Evolutionary conservation across 2,113 vertebrate species (phyloP).

Genomic region (Nothobranchius furzeri): DNA sequence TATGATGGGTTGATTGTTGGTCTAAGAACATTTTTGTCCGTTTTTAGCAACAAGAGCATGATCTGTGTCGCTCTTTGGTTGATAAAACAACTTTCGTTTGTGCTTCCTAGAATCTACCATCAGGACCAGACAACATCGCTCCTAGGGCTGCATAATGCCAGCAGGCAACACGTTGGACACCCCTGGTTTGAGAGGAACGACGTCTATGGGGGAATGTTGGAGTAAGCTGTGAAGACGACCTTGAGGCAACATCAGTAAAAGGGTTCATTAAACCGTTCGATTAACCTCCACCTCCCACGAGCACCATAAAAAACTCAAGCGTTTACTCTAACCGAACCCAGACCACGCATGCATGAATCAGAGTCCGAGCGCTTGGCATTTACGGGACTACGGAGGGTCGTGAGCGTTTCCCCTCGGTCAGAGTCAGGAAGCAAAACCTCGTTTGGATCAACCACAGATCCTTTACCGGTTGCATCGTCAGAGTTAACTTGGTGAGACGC

Average conservation of each 20-base stretch:
- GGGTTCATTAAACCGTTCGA: constrained; percentile 69
- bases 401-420: background rate
- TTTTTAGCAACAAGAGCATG: no score
- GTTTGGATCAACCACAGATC: background rate
- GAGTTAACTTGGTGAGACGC: background rate
- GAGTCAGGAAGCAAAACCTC: constrained; percentile 6
- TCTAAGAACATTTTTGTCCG: no score
- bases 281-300: constrained; percentile 67
- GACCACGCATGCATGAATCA: constrained; percentile 34
- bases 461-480: constrained; percentile 8
- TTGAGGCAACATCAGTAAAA: constrained; percentile 68
- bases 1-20: no score
- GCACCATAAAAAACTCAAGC: constrained; percentile 56
- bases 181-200: background rate
- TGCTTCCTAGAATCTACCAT: no score
- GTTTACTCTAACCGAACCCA: constrained; percentile 22
- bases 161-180: no score
- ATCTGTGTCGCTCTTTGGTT: no score
- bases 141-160: no score
- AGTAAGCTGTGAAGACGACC: constrained; percentile 38
- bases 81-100: no score
- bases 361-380: constrained; percentile 3
- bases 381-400: constrained; percentile 5
- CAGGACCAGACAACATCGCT: no score
- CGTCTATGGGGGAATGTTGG: constrained; percentile 29